Percentiles rank a stretch among this genome's conserved stretches.
phyloP scores from a whole-genome alignment of 2,888 invertebrate genomes.

The Pterostichus madidus region DNA sequence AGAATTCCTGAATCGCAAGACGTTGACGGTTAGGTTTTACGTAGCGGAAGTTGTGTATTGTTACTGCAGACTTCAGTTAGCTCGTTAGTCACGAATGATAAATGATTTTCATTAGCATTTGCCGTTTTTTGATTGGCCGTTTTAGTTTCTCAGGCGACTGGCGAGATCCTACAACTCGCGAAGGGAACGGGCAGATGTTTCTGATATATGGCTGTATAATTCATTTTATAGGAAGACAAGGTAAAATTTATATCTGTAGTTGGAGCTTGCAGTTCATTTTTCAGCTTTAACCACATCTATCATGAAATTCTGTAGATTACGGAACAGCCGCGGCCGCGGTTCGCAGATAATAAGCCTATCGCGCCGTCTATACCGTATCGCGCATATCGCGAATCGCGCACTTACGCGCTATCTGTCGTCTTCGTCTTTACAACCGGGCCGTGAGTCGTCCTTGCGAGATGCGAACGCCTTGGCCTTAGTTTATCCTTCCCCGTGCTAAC shows the following conservation, averaged over 20 bases:
- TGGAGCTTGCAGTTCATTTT: constrained; percentile 64
- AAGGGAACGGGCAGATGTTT: constrained; percentile 65
- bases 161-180: constrained; percentile 45
- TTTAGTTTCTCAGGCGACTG: constrained; percentile 59
- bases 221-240: constrained; percentile 65
- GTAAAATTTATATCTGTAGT: constrained; percentile 65
- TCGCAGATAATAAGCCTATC: constrained; percentile 58
- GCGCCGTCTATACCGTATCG: constrained; percentile 17
- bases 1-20: too few species aligned
- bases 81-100: constrained; percentile 60
- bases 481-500: constrained; percentile 10
- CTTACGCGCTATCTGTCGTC: constrained; percentile 25
- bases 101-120: constrained; percentile 65
- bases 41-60: constrained; percentile 23
- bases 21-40: too few species aligned
- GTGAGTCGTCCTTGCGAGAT: not conserved
- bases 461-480: not conserved
- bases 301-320: constrained; percentile 63
- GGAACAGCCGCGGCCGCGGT: constrained; percentile 21
- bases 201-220: constrained; percentile 64
- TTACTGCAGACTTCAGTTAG: constrained; percentile 39
- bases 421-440: constrained; percentile 1
- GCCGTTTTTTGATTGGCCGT: constrained; percentile 62
- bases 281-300: constrained; percentile 64
- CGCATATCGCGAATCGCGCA: constrained; percentile 2